Evolutionary conservation across 2,797 vertebrate genomes (phyloP), one percentile per base, ranked within the genome.

Genomic region (Eidolon dupreanum): DNA sequence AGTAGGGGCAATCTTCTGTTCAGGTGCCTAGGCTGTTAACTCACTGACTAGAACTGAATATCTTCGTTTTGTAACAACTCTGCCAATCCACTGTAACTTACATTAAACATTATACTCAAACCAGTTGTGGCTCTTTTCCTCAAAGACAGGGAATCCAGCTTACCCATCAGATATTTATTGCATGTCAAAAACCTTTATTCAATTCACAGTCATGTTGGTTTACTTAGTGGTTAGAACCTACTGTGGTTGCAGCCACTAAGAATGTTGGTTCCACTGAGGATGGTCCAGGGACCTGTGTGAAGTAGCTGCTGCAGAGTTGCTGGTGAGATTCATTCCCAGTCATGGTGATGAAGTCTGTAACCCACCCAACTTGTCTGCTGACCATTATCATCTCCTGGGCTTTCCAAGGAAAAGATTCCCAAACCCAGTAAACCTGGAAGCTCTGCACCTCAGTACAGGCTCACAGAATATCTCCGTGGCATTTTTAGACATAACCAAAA

Each of bases 41-140:
- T 95, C 70, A 91, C 41, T 31, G 38, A 83, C 24, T 51, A 89
- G 86, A 94, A 49, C 10, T 6, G 65, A 74, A 79, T 85, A 68
- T 91, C 57, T 57, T 77, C 43, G 19, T 90, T 95, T 78, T 94
- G 88, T 63, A 95, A 57, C 83, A 61, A 57, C 55, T 82, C 79
- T 85, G 77, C 86, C 75, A 92, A 65, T 61, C 85, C 92, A 92
- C 59, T 59, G 19, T 93, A 77, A 95, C 78, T 86, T 95, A 92
- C 20, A 95, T 88, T 97, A 98, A 96, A 97, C 71, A 16, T 65
- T 66, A 43, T 65, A 57, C 26, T 95, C 85, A 93, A 74, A 85
- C 61, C 36, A 71, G 41, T 61, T 77, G 15, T 88, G 86, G 63
- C 63, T 90, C 33, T 95, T 71, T 92, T 96, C 53, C 89, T 97